Evolutionary conservation across 2,797 vertebrate species (phyloP), one percentile per base, ranked within the genome.

Genomic region (Triplophysa yarkandensis): DNA sequence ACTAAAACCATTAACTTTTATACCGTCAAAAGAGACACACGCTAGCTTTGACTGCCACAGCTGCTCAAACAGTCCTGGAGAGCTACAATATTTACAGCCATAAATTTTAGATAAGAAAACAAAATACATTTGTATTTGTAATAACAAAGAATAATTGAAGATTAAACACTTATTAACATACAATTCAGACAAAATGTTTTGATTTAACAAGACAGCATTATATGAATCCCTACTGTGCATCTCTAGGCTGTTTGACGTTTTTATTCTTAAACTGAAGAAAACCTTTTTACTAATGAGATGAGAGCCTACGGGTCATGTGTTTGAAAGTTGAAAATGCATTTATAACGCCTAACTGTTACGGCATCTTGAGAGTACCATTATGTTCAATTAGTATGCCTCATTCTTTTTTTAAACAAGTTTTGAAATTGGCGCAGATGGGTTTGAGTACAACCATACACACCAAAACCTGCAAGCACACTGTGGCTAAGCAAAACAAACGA

Each of bases 1-100:
- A 46, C 57, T 61, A 34, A 54, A 68, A 25, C 13, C 54, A 27
- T 60, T 58, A 52, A 21, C 39, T 17, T 55, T 48, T 19, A 48
- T 19, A 48, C 44, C 4, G 8, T 16, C n/a, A 48, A 48, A 17
- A 14, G 1, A 16, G 14, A 17, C 43, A 11, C 36, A 39, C 9
- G n/a, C n/a, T 13, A 48, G 44, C 19, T 48, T 48, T 19, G n/a
- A 48, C 14, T 19, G 44, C n/a, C n/a, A 48, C n/a, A 48, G n/a
- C 44, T 48, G 44, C 44, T 46, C 17, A 46, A 46, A 41, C 39
- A 41, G 11, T 41, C 1, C 34, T 2, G 32, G 4, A 30, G 30
- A 30, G 6, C 3, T 30, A 7, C 9, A 39, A 39, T 43, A 43
- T 2, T 17, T 16, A 43, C 41, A 1, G 4, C 17, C 23, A 54